These are phyloP conservation scores for Pissodes strobi DNA, from an alignment of 1,140 invertebrate species.

Conservation along the genomic window DNA sequence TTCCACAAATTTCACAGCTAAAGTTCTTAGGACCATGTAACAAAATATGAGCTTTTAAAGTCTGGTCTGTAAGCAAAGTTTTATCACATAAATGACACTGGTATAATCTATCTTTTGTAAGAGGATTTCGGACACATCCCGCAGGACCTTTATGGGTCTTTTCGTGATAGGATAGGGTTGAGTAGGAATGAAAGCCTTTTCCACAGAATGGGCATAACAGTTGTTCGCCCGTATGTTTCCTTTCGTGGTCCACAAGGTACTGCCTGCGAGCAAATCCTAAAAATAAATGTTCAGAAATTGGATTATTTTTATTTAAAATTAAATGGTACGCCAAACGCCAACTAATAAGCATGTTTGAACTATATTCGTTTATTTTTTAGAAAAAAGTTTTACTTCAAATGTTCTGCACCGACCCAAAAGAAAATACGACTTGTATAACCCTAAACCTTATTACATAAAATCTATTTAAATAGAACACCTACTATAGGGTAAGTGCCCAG, in stretches of 20 bases:
- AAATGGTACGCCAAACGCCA: too few relatives aligned
- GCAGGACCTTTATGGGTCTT: slow-evolving; percentile 24
- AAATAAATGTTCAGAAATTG: too few relatives aligned
- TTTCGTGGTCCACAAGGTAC: slow-evolving; percentile 32
- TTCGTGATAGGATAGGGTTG: slow-evolving; percentile 28
- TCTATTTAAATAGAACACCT: too few relatives aligned
- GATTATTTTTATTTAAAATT: too few relatives aligned
- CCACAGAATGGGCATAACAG: slow-evolving; percentile 31
- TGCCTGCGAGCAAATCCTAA: slow-evolving; percentile 26
- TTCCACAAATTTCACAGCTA: slow-evolving; percentile 33
- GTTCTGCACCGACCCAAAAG: too few relatives aligned
- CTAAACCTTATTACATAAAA: too few relatives aligned
- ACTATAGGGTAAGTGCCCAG: too few relatives aligned
- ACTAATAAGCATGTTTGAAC: too few relatives aligned
- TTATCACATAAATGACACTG: slow-evolving; percentile 30
- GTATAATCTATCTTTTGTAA: slow-evolving; percentile 18
- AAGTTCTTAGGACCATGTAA: slow-evolving; percentile 31
- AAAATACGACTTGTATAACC: too few relatives aligned
- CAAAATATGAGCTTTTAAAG: slow-evolving; percentile 29
- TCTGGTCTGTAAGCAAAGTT: slow-evolving; percentile 23
- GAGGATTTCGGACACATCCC: slow-evolving; percentile 8
- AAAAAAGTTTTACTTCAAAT: too few relatives aligned
- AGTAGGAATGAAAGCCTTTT: slow-evolving; percentile 32
- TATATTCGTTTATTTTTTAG: too few relatives aligned
- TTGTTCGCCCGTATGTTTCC: slow-evolving; percentile 33